These are phyloP conservation scores for Sitophilus oryzae DNA, from an alignment of 1,140 invertebrate genomes.

Conservation along the genomic window DNA sequence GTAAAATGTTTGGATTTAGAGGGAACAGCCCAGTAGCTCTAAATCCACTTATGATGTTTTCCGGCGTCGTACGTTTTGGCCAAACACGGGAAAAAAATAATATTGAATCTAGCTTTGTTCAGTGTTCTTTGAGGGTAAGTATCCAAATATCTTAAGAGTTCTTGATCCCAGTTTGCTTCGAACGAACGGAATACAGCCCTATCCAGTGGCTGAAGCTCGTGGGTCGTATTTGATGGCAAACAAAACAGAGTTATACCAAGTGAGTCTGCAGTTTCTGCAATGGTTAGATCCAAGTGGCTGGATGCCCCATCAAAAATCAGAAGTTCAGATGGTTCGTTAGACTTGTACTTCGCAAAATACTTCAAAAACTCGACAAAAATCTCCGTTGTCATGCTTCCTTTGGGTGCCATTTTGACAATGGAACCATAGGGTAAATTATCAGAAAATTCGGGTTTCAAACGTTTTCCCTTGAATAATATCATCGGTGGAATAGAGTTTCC, in stretches of 20 bases:
- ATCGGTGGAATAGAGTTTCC: slow-evolving; percentile 35
- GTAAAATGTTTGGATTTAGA: no score
- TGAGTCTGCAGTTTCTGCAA: slow-evolving; percentile 37
- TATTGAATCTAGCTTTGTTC: slow-evolving; percentile 18
- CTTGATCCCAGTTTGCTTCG: slow-evolving; percentile 36
- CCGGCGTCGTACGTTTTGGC: slow-evolving; percentile 32
- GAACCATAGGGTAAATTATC: slow-evolving; percentile 37
- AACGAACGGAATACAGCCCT: slow-evolving; percentile 38
- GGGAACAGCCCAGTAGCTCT: slow-evolving; percentile 35
- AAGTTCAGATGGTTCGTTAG: slow-evolving; percentile 30
- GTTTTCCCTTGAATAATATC: slow-evolving; percentile 36
- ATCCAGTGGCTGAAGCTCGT: slow-evolving; percentile 43
- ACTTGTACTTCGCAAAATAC: slow-evolving; percentile 38
- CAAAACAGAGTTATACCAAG: slow-evolving; percentile 30
- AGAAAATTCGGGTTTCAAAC: slow-evolving; percentile 34
- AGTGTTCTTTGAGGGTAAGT: slow-evolving; percentile 10
- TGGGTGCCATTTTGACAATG: slow-evolving; percentile 35
- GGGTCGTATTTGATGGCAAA: slow-evolving; percentile 42
- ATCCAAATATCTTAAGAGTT: slow-evolving; percentile 15
- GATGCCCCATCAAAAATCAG: slow-evolving; percentile 42
- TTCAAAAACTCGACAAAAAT: slow-evolving; percentile 39
- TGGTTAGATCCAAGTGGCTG: slow-evolving; percentile 36
- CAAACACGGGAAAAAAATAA: slow-evolving; percentile 33
- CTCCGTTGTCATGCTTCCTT: slow-evolving; percentile 41
- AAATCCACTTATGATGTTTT: slow-evolving; percentile 35